A percentile compares a stretch with the other conserved stretches of the same genome.
phyloP scores from a whole-genome alignment of 2,113 vertebrate genomes.

The Pyrgilauda ruficollis region DNA sequence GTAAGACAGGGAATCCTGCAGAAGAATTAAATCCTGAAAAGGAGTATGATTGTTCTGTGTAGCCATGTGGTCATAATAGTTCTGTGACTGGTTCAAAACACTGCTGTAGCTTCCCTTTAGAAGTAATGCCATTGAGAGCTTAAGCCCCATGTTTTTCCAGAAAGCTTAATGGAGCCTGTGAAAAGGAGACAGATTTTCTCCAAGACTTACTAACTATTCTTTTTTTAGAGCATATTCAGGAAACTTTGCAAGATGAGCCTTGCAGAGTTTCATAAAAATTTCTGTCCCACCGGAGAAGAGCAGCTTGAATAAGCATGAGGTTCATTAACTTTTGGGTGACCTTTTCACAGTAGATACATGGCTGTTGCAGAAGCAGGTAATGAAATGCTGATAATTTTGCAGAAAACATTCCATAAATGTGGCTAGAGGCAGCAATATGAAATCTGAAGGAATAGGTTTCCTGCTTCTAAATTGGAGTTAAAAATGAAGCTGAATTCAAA shows the following conservation, averaged over 20 bases:
- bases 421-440: constrained; percentile 16
- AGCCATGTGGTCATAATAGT: not conserved
- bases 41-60: not conserved
- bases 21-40: not conserved
- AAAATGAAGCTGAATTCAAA: constrained; percentile 36
- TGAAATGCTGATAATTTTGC: constrained; percentile 50
- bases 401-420: constrained; percentile 37
- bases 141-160: not conserved
- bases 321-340: constrained; percentile 62
- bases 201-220: not conserved
- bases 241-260: constrained; percentile 41
- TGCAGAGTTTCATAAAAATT: constrained; percentile 28
- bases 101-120: not conserved
- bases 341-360: constrained; percentile 46
- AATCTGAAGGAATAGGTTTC: constrained; percentile 24
- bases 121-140: not conserved
- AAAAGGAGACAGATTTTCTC: not conserved
- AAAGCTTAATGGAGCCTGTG: not conserved
- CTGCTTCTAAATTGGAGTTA: not conserved
- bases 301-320: constrained; percentile 36
- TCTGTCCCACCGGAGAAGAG: constrained; percentile 14
- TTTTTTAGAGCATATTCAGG: not conserved
- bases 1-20: not conserved
- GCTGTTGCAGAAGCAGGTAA: constrained; percentile 40
- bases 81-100: not conserved